Evolutionary conservation across 1,140 invertebrate genomes (phyloP).

Genomic region (Rhopalosiphum padi): DNA sequence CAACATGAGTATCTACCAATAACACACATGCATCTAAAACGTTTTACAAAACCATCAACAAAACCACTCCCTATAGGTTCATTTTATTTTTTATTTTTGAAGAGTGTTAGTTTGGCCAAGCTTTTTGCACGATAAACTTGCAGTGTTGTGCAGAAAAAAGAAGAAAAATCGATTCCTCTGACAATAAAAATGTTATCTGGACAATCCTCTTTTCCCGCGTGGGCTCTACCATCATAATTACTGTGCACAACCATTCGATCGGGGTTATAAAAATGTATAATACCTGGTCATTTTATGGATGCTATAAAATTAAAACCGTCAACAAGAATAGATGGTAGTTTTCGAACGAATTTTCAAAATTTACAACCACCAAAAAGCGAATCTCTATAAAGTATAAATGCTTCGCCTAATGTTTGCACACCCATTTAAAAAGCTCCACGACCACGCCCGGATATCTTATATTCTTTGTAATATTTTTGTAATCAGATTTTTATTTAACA

Average conservation of each 20-base stretch:
- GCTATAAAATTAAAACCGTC: slow-evolving; percentile 39
- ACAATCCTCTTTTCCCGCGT: slow-evolving; percentile 23
- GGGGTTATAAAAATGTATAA: slow-evolving; percentile 40
- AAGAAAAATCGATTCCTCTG: slow-evolving; percentile 19
- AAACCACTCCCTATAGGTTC: not conserved
- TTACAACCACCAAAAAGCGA: slow-evolving; percentile 20
- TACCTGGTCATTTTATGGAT: slow-evolving; percentile 39
- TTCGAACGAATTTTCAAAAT: not conserved
- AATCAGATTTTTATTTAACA: not conserved
- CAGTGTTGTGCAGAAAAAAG: not conserved
- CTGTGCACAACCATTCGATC: slow-evolving; percentile 35
- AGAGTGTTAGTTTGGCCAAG: slow-evolving; percentile 37
- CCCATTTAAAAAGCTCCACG: not conserved
- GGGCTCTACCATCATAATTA: slow-evolving; percentile 27
- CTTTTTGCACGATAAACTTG: slow-evolving; percentile 39
- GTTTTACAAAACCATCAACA: not conserved
- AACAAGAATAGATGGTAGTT: not conserved
- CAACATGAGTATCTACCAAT: not conserved
- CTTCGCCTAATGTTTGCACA: not conserved
- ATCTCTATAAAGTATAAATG: not conserved
- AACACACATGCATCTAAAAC: not conserved
- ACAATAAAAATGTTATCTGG: slow-evolving; percentile 49
- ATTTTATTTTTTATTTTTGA: slow-evolving; percentile 29
- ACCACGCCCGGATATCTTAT: not conserved
- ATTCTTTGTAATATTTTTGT: not conserved